Conservation (phyloP, 1,140 invertebrate species). For the Drepana arcuata region DNA sequence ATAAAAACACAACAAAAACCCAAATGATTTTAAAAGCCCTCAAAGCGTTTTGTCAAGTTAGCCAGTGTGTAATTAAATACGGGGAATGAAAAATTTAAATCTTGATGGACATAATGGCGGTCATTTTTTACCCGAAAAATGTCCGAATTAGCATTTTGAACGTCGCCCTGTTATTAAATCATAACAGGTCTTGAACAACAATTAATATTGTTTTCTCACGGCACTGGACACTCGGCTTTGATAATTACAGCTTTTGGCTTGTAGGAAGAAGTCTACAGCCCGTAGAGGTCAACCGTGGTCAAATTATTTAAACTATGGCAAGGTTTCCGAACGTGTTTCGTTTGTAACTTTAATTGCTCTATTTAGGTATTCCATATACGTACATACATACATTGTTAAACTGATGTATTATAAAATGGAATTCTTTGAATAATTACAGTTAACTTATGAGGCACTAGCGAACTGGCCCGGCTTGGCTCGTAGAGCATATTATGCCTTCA, state of each 20-base stretch:
- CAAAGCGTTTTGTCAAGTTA: constrained; percentile 41
- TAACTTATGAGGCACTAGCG: no score
- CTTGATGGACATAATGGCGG: constrained; percentile 33
- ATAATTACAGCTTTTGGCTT: constrained; percentile 15
- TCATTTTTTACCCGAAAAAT: constrained; percentile 28
- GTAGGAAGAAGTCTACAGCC: no score
- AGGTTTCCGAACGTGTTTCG: no score
- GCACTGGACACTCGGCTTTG: constrained; percentile 18
- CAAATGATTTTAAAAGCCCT: constrained; percentile 38
- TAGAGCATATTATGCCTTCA: no score
- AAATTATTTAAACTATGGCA: no score
- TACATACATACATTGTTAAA: no score
- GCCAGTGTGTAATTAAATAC: constrained; percentile 32
- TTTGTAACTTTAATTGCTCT: no score
- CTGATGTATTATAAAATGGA: no score
- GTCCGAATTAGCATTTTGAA: constrained; percentile 36
- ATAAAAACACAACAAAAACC: constrained; percentile 15
- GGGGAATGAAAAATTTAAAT: constrained; percentile 24
- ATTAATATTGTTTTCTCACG: constrained; percentile 36
- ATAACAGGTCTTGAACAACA: constrained; percentile 25
- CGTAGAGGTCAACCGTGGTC: no score
- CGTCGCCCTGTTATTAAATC: constrained; percentile 50
- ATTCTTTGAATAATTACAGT: no score
- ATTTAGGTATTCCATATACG: no score
- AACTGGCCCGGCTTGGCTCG: no score